Conservation (phyloP, 2,113 vertebrate genomes). For the Neofelis nebulosa region DNA sequence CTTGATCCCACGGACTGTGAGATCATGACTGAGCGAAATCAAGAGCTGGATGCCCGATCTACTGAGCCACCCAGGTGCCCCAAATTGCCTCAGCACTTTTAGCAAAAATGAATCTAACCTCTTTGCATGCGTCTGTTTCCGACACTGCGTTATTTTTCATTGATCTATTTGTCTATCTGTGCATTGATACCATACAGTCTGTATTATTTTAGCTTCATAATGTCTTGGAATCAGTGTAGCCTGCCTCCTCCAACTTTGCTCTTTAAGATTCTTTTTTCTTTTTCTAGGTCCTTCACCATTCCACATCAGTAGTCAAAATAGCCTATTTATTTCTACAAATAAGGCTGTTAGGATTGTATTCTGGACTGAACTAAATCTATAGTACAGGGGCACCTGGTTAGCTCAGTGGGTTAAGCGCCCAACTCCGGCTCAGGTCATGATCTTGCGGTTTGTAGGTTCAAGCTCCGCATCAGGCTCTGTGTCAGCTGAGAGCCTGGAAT, state of each 20-base stretch:
- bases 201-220: not conserved
- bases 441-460: too few species aligned
- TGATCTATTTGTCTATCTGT: not conserved
- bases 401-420: too few species aligned
- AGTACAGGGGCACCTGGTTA: not conserved
- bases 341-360: not conserved
- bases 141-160: not conserved
- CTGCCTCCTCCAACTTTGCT: not conserved
- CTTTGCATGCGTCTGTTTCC: not conserved
- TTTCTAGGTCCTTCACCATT: not conserved
- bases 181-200: not conserved
- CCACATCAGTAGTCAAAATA: not conserved
- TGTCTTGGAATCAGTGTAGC: not conserved
- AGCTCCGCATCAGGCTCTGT: too few species aligned
- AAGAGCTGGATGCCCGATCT: too few species aligned
- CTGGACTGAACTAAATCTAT: not conserved
- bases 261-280: not conserved
- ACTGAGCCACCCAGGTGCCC: too few species aligned
- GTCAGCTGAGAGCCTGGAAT: too few species aligned
- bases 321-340: not conserved
- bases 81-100: not conserved
- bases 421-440: too few species aligned
- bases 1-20: too few species aligned
- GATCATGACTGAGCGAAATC: too few species aligned
- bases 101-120: not conserved